These are phyloP conservation scores for Vesta saturnalis DNA, from an alignment of 2,888 invertebrate genomes.

Conservation along the genomic window DNA sequence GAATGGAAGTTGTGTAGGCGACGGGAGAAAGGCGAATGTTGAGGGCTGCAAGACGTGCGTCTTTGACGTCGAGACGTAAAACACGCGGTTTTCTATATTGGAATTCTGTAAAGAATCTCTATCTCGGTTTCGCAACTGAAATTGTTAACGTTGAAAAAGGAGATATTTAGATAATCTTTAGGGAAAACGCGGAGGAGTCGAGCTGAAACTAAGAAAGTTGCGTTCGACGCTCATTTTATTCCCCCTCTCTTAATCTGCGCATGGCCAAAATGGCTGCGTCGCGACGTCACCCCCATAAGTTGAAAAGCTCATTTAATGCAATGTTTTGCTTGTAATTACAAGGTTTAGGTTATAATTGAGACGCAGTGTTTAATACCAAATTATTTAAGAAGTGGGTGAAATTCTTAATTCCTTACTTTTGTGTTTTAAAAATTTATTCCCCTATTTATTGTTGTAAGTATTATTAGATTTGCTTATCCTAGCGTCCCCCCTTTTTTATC, in stretches of 20 bases:
- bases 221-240: constrained; percentile 45
- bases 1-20: constrained; percentile 43
- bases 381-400: constrained; percentile 17
- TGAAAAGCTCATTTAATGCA: constrained; percentile 50
- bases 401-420: constrained; percentile 13
- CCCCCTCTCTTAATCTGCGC: constrained; percentile 50
- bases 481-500: constrained; percentile 41
- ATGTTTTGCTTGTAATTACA: constrained; percentile 53
- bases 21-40: constrained; percentile 56
- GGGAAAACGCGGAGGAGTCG: constrained; percentile 42
- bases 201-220: constrained; percentile 53
- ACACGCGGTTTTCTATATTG: constrained; percentile 24
- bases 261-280: constrained; percentile 58
- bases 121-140: constrained; percentile 21
- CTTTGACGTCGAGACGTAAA: constrained; percentile 53
- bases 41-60: constrained; percentile 47
- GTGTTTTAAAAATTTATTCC: constrained; percentile 12
- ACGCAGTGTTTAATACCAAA: constrained; percentile 20
- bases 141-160: constrained; percentile 38
- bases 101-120: constrained; percentile 24
- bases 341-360: constrained; percentile 40
- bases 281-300: constrained; percentile 41
- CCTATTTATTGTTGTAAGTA: constrained; percentile 20
- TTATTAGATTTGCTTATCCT: constrained; percentile 20
- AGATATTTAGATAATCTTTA: constrained; percentile 48